phyloP scores from a whole-genome alignment of 2,113 vertebrate genomes.

The Thunnus thynnus region DNA sequence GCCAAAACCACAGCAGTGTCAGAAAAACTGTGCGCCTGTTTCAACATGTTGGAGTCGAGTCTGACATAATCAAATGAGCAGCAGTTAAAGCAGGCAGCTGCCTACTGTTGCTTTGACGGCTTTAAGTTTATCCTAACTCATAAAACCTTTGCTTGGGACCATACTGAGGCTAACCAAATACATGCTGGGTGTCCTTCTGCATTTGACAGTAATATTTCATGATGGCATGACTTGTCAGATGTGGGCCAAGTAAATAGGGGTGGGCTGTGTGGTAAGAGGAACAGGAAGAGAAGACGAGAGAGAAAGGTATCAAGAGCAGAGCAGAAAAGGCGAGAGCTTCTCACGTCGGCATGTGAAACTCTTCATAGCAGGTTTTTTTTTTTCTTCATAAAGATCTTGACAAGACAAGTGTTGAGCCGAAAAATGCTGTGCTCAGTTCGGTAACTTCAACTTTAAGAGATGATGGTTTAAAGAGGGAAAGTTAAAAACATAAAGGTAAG shows the following conservation, averaged over 20 bases:
- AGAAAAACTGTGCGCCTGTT: constrained; percentile 79
- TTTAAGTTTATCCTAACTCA: constrained; percentile 4
- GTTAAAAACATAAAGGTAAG: constrained; percentile 62
- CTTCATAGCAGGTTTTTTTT: constrained; percentile 12
- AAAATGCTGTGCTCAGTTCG: constrained; percentile 61
- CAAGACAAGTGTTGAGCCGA: constrained; percentile 24
- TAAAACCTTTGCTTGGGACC: background rate
- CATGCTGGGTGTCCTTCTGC: background rate
- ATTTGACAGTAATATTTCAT: constrained; percentile 22
- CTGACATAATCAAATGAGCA: constrained; percentile 54
- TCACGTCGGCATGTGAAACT: constrained; percentile 60
- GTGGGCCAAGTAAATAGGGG: constrained; percentile 73
- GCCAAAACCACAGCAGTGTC: constrained; percentile 83
- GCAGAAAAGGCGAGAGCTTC: constrained; percentile 57
- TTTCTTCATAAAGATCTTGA: constrained; percentile 23
- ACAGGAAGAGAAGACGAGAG: constrained; percentile 77
- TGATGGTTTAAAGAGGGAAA: constrained; percentile 63
- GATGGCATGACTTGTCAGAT: constrained; percentile 48
- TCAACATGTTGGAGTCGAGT: constrained; percentile 76
- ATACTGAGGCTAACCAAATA: background rate
- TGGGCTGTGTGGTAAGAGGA: constrained; percentile 82
- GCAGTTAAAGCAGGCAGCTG: constrained; percentile 49
- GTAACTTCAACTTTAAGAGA: constrained; percentile 57
- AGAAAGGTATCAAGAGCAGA: constrained; percentile 58
- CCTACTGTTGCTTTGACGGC: constrained; percentile 1